Percentiles rank a stretch among this genome's conserved stretches.
Evolutionary conservation across 2,113 vertebrate genomes (phyloP).

Genomic region (Acanthochromis polyacanthus): DNA sequence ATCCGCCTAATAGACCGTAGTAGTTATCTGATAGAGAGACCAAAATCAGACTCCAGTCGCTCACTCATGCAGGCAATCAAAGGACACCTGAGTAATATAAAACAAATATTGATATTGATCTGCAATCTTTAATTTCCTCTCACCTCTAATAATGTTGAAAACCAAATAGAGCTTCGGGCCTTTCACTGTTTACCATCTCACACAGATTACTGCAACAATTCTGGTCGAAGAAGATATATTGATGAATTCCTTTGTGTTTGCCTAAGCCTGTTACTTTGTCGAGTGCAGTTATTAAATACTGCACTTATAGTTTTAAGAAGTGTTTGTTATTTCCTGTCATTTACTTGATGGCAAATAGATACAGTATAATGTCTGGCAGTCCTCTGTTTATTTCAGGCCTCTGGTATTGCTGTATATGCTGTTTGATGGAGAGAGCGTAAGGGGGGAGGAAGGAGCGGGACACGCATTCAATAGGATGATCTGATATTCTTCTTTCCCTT

Average conservation of each 20-base stretch:
- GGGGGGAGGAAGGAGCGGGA: background rate
- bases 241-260: constrained; percentile 71
- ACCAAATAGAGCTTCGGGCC: constrained; percentile 60
- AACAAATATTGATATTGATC: constrained; percentile 83
- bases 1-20: constrained; percentile 69
- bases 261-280: constrained; percentile 59
- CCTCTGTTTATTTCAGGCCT: constrained; percentile 7
- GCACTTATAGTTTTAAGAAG: constrained; percentile 38
- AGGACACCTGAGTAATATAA: constrained; percentile 77
- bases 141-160: constrained; percentile 71
- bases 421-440: constrained; percentile 4
- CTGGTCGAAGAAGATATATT: constrained; percentile 62
- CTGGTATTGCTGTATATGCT: background rate
- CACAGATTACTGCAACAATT: constrained; percentile 68
- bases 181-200: constrained; percentile 65
- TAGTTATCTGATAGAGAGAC: constrained; percentile 74
- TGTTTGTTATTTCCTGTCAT: constrained; percentile 38
- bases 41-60: constrained; percentile 62
- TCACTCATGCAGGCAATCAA: constrained; percentile 72
- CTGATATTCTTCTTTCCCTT: constrained; percentile 40
- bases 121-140: constrained; percentile 73
- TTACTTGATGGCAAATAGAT: constrained; percentile 23
- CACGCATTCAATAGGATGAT: constrained; percentile 27
- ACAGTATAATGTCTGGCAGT: background rate
- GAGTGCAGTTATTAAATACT: constrained; percentile 56